Conservation (phyloP, 2,888 invertebrate species). For the Chromoteleia sp. region DNA sequence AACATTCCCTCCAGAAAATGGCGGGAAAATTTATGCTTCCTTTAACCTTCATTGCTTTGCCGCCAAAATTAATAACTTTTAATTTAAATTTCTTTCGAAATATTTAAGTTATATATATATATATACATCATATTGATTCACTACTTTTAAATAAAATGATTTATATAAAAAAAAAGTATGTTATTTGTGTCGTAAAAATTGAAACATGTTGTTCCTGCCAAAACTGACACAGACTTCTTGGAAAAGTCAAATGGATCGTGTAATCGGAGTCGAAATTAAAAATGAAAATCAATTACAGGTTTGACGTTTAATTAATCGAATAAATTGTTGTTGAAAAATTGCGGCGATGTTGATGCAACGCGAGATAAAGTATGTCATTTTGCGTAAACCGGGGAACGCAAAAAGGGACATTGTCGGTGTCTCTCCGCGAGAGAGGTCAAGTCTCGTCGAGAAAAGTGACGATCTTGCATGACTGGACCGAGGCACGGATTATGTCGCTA, state of each 20-base stretch:
- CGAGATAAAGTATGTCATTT: constrained; percentile 34
- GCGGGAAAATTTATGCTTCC: no score
- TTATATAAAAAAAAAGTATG: no score
- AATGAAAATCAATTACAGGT: constrained; percentile 13
- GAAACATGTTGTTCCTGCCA: background rate
- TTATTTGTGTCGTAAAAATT: no score
- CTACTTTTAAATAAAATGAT: no score
- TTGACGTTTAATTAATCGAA: constrained; percentile 33
- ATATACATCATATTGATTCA: no score
- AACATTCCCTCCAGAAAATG: no score
- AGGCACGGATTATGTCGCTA: constrained; percentile 61
- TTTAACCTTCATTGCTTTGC: no score
- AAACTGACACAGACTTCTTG: background rate
- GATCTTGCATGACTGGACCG: constrained; percentile 62
- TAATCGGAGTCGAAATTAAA: background rate
- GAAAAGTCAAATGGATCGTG: constrained; percentile 1
- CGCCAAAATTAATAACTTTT: no score
- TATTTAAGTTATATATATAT: no score
- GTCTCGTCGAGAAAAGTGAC: constrained; percentile 55
- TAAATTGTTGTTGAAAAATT: constrained; percentile 14
- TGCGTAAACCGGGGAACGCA: constrained; percentile 29
- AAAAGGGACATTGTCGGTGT: constrained; percentile 50
- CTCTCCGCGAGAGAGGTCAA: constrained; percentile 65
- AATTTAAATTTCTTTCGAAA: background rate
- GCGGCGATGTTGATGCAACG: background rate